Evolutionary conservation across 2,797 vertebrate genomes (phyloP).

Genomic region (Periparus ater): DNA sequence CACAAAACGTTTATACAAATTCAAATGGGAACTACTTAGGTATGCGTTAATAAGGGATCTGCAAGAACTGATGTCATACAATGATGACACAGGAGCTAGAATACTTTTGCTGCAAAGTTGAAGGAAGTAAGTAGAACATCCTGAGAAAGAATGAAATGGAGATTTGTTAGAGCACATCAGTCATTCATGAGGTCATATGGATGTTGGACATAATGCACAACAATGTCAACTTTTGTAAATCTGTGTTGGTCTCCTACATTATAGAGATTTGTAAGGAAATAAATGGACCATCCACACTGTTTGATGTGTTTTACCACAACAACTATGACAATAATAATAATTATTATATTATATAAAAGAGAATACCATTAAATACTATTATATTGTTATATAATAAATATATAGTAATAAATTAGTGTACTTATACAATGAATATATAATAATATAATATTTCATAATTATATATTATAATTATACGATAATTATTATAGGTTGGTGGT

Average conservation of each 20-base stretch:
- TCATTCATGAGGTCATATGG: background rate
- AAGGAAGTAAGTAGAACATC: background rate
- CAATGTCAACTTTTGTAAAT: background rate
- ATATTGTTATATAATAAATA: background rate
- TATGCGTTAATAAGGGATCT: background rate
- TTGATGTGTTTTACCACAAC: background rate
- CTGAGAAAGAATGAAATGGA: background rate
- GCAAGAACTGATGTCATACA: background rate
- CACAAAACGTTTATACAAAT: conserved; percentile 6
- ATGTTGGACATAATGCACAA: background rate
- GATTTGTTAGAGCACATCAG: background rate
- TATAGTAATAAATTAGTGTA: background rate
- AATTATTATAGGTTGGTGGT: too few species aligned
- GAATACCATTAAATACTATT: background rate
- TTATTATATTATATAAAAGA: background rate
- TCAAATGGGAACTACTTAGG: background rate
- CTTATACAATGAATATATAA: background rate
- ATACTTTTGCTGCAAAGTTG: background rate
- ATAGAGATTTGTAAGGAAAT: background rate
- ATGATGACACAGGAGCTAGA: background rate
- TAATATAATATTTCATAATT: too few species aligned
- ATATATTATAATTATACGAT: too few species aligned
- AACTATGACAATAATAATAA: too few species aligned
- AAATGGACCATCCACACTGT: background rate
- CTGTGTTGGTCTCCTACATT: background rate